Evolutionary conservation across 1,140 invertebrate genomes (phyloP).

Genomic region (Watersipora subatra): DNA sequence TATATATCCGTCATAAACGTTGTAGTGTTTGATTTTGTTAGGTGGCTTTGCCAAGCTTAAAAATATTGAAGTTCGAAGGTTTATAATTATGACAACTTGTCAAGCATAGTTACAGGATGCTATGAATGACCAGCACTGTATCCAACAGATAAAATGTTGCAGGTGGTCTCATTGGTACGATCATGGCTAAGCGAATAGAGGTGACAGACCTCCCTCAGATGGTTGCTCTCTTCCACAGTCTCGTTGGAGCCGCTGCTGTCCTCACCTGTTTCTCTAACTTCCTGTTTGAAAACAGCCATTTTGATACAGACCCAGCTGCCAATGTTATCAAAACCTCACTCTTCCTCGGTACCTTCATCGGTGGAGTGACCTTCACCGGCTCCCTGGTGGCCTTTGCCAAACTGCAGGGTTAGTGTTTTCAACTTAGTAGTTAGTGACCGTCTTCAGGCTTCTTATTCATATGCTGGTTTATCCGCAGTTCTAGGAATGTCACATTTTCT

Average conservation of each 20-base stretch:
- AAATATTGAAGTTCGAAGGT: too few species aligned
- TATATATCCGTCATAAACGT: too few species aligned
- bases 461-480: background rate
- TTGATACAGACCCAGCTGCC: slow-evolving; percentile 65
- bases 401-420: slow-evolving; percentile 49
- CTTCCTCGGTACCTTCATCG: slow-evolving; percentile 78
- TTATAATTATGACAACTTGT: too few species aligned
- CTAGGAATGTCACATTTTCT: background rate
- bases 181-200: slow-evolving; percentile 65
- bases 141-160: too few species aligned
- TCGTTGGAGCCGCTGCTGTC: slow-evolving; percentile 74
- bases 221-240: slow-evolving; percentile 74
- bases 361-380: slow-evolving; percentile 76
- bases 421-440: background rate
- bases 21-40: too few species aligned
- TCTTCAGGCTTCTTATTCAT: background rate
- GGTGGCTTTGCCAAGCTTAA: too few species aligned
- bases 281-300: slow-evolving; percentile 65
- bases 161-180: slow-evolving; percentile 31
- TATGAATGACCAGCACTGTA: too few species aligned
- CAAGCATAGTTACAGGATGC: too few species aligned
- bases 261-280: slow-evolving; percentile 71
- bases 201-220: slow-evolving; percentile 80
- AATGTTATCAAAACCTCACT: slow-evolving; percentile 72
- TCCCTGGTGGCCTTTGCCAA: slow-evolving; percentile 81